Evolutionary conservation across 2,797 vertebrate genomes (phyloP).

Genomic region (Coendou prehensilis): DNA sequence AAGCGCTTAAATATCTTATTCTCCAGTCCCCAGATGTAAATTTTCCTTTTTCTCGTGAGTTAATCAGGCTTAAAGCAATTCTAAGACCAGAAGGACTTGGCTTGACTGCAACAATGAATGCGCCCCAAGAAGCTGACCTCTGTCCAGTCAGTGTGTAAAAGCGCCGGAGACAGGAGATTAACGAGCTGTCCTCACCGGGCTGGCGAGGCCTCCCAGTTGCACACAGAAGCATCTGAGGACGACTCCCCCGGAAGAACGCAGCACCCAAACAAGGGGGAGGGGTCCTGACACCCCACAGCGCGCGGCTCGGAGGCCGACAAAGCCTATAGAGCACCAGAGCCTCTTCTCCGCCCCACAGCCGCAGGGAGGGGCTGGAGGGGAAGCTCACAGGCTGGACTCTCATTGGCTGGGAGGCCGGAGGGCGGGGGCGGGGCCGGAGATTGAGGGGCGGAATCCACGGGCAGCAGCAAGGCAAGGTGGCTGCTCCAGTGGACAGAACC

Average conservation of each 20-base stretch:
- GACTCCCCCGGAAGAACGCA: neutral
- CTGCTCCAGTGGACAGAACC: neutral
- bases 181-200: neutral
- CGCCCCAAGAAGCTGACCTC: slow-evolving; percentile 62
- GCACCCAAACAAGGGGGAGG: neutral
- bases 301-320: neutral
- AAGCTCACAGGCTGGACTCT: neutral
- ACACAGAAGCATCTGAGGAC: neutral
- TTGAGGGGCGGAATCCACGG: neutral
- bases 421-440: neutral
- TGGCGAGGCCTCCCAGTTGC: neutral
- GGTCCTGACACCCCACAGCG: fast-evolving
- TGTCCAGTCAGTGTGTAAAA: neutral
- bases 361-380: fast-evolving
- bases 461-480: fast-evolving
- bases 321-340: neutral
- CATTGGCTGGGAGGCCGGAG: neutral
- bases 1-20: slow-evolving; percentile 65
- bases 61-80: slow-evolving; percentile 77
- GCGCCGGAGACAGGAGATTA: slow-evolving; percentile 45
- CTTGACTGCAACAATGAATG: slow-evolving; percentile 68
- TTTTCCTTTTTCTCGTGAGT: slow-evolving; percentile 52
- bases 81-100: slow-evolving; percentile 66
- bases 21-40: slow-evolving; percentile 66
- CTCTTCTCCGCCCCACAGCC: neutral